Percentiles rank a stretch among this genome's conserved stretches.
These are phyloP conservation scores for Tursiops truncatus DNA, from an alignment of 2,113 vertebrate species.

Conservation along the genomic window DNA sequence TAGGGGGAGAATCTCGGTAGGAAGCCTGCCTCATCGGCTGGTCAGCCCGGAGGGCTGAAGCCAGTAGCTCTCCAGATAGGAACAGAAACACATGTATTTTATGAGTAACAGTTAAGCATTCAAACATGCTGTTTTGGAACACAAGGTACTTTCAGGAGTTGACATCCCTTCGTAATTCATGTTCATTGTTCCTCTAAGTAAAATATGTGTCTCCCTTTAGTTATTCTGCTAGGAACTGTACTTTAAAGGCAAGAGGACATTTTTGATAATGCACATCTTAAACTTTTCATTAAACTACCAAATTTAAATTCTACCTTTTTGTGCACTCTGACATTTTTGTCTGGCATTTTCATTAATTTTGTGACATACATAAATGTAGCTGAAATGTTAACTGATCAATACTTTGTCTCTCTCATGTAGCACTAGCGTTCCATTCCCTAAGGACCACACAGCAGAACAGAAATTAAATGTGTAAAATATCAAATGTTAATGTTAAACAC, in stretches of 20 bases:
- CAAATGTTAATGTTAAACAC: conserved; percentile 95
- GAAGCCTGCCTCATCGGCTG: background rate
- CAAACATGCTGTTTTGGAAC: conserved; percentile 72
- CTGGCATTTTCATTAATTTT: conserved; percentile 96
- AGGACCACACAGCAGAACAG: conserved; percentile 87
- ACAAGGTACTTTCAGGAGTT: conserved; percentile 75
- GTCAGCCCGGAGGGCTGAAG: background rate
- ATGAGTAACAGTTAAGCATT: conserved; percentile 56
- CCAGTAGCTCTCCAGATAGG: conserved; percentile 31
- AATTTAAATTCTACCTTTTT: conserved; percentile 92
- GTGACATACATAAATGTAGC: conserved; percentile 89
- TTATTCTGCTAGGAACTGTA: conserved; percentile 82
- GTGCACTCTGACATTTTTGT: conserved; percentile 92
- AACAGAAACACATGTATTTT: conserved; percentile 70
- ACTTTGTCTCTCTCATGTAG: conserved; percentile 92
- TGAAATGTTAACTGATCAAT: conserved; percentile 99
- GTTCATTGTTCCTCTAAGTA: conserved; percentile 82
- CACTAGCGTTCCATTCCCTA: conserved; percentile 84
- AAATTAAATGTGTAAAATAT: conserved; percentile 97
- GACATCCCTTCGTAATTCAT: conserved; percentile 76
- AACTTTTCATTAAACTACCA: conserved; percentile 88
- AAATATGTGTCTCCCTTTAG: conserved; percentile 79
- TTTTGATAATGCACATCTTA: conserved; percentile 87
- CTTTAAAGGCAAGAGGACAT: conserved; percentile 81
- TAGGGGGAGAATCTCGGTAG: background rate